Conservation (phyloP, 2,113 vertebrate genomes). For the Mustela nigripes region DNA sequence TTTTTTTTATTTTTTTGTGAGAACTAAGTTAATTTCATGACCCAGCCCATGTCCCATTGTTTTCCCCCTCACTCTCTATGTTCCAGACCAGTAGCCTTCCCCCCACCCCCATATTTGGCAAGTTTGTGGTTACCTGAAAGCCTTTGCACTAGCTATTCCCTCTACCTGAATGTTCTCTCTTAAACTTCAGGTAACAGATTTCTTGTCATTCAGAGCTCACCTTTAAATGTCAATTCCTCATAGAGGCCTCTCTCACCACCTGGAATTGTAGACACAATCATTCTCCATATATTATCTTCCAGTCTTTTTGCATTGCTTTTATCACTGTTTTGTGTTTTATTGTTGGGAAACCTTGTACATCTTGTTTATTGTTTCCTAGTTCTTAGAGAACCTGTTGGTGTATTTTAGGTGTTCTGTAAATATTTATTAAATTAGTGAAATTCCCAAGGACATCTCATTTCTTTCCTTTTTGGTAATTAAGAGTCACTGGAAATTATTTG, state of each 20-base stretch:
- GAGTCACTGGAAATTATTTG: background rate
- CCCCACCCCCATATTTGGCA: background rate
- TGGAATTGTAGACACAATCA: background rate
- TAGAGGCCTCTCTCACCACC: background rate
- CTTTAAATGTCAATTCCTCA: conserved; percentile 21
- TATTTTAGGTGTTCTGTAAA: background rate
- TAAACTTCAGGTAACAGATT: background rate
- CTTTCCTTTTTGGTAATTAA: background rate
- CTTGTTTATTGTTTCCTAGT: background rate
- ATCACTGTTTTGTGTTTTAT: background rate
- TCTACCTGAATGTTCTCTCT: background rate
- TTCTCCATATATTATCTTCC: background rate
- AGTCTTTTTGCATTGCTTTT: background rate
- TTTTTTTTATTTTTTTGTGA: background rate
- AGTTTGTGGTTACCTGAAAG: background rate
- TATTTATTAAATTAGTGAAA: background rate
- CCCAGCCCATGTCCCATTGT: background rate
- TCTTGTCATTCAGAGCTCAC: background rate
- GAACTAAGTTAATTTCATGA: background rate
- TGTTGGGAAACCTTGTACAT: background rate
- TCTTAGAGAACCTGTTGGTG: background rate
- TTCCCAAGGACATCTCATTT: background rate
- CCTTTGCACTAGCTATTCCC: background rate
- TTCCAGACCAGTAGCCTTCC: background rate
- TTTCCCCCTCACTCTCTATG: background rate